phyloP scores from a whole-genome alignment of 2,797 vertebrate genomes.

The Rhyacichthys aspro region DNA sequence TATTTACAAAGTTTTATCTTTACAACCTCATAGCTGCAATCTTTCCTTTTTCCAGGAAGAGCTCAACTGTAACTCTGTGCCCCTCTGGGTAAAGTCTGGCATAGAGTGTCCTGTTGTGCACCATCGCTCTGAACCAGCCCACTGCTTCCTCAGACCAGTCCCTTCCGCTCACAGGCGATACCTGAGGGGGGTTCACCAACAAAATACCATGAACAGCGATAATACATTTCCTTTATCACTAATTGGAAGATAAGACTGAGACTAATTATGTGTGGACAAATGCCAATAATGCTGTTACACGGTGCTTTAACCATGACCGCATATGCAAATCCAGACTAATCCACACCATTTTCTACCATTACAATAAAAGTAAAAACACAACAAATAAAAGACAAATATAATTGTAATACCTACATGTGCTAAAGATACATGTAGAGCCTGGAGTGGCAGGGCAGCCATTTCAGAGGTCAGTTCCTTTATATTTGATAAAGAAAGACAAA shows the following conservation, averaged over 20 bases:
- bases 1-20: neutral
- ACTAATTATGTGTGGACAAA: slow-evolving; percentile 54
- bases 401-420: slow-evolving; percentile 69
- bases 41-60: slow-evolving; percentile 82
- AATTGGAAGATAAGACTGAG: slow-evolving; percentile 46
- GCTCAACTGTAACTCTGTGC: slow-evolving; percentile 66
- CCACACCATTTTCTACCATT: neutral
- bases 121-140: slow-evolving; percentile 76
- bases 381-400: neutral
- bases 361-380: neutral
- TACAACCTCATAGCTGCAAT: slow-evolving; percentile 80
- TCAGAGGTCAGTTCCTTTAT: slow-evolving; percentile 65
- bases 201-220: slow-evolving; percentile 51
- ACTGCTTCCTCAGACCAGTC: slow-evolving; percentile 76
- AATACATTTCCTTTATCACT: slow-evolving; percentile 55
- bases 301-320: slow-evolving; percentile 34
- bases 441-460: slow-evolving; percentile 64
- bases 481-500: slow-evolving; percentile 64
- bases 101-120: slow-evolving; percentile 72
- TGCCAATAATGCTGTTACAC: slow-evolving; percentile 32
- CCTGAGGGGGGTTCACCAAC: slow-evolving; percentile 60
- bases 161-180: slow-evolving; percentile 69
- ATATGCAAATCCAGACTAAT: slow-evolving; percentile 18
- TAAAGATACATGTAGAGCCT: slow-evolving; percentile 77
- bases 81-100: slow-evolving; percentile 74